Base-by-base conservation (phyloP, 2,888 invertebrate genomes). In the Drosophila sordidula region DNA sequence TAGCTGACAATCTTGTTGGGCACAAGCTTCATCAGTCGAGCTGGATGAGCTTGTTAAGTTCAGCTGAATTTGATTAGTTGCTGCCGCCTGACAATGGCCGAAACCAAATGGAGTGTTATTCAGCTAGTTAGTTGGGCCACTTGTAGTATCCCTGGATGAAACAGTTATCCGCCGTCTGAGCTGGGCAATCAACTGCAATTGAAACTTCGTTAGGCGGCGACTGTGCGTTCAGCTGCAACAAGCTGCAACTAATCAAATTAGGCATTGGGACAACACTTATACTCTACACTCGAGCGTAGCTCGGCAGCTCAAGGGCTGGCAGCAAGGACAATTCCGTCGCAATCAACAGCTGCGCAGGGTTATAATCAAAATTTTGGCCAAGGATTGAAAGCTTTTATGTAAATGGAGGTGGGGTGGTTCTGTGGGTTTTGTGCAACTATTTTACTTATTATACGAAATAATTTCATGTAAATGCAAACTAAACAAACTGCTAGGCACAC, bases 381-480 rank as follows among this genome's bases (percentile, higher is more conserved):
- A 8, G 22, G 44, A 9, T 25, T 29, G 38, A 11, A 49, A 34
- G 66, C 65, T 47, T 34, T 52, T 61, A 59, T 65, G 65, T 26
- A 61, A 61, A 61, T 66, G 54, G 25, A 5, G 16, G 4, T 26
- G 18, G 25, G n/a, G 22, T 18, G 9, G 6, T 29, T 29, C 3
- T 9, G 2, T 1, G 47, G 18, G 14, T 41, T 29, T 39, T 32
- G 14, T 55, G 32, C 34, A 62, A 34, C 32, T 25, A 50, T 52
- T 57, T 54, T 52, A 68, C 52, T 68, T 70, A 70, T 51, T 42
- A 75, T 69, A 57, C 75, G 57, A 63, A 78, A 78, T 78, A 78
- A 78, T 70, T 78, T 75, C 63, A 78, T 78, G 78, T 76, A 78
- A 78, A 78, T 78, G 59, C 52, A 63, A 78, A 64, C 70, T 75